These are phyloP conservation scores for Rhimphoctona megacephalus DNA, from an alignment of 2,888 invertebrate genomes.

Conservation along the genomic window DNA sequence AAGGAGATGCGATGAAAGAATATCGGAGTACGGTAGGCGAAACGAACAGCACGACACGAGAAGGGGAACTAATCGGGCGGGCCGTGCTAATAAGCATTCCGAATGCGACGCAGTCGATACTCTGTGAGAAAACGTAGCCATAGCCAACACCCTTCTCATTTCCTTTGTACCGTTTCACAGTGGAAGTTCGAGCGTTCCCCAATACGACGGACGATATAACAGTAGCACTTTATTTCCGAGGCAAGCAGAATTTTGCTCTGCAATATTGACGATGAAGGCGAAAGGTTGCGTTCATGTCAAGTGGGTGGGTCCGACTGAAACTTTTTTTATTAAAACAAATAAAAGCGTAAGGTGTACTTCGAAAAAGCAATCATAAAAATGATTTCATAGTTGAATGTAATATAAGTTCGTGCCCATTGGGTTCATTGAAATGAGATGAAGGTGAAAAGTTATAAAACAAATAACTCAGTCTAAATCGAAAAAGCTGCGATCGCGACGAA, in stretches of 20 bases:
- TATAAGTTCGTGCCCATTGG: neutral
- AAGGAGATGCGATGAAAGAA: neutral
- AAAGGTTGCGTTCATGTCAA: too few relatives aligned
- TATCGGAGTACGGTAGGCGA: constrained; percentile 17
- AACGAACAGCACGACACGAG: constrained; percentile 29
- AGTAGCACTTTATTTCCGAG: neutral
- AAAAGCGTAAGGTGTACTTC: neutral
- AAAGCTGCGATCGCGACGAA: too few relatives aligned
- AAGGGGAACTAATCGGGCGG: constrained; percentile 12
- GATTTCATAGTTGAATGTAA: neutral
- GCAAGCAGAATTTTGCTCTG: neutral
- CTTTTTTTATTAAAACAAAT: neutral
- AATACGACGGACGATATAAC: too few relatives aligned
- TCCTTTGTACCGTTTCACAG: constrained; percentile 14
- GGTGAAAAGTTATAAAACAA: neutral
- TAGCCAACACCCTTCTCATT: constrained; percentile 20
- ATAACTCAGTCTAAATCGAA: neutral
- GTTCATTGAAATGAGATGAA: neutral
- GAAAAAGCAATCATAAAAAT: constrained; percentile 4
- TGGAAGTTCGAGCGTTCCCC: neutral
- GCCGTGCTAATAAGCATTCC: neutral
- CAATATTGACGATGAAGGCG: constrained; percentile 13
- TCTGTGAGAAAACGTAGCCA: neutral
- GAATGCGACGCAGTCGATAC: constrained; percentile 19
- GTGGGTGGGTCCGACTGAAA: too few relatives aligned